Evolutionary conservation across 1,140 invertebrate species (phyloP).

Genomic region (Aphelinus atriplicis): DNA sequence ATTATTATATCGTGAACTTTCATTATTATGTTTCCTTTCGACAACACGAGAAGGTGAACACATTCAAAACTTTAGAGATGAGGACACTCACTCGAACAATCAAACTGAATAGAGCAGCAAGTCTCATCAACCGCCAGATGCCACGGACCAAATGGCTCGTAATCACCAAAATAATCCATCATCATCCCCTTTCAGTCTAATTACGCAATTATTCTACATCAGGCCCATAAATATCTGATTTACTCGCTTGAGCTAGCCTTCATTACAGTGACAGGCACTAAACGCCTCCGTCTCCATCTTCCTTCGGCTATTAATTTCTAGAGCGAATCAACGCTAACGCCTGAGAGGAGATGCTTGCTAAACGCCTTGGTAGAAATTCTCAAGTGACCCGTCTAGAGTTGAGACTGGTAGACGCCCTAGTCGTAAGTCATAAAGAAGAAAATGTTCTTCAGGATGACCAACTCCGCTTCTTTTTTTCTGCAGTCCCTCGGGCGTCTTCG

Average conservation of each 20-base stretch:
- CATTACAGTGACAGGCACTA: background rate
- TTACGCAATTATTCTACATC: too few relatives aligned
- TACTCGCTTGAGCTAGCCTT: background rate
- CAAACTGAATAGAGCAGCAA: too few relatives aligned
- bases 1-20: too few relatives aligned
- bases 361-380: conserved; percentile 15
- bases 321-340: conserved; percentile 6
- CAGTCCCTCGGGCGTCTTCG: background rate
- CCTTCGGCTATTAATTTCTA: conserved; percentile 27
- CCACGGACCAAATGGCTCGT: too few relatives aligned
- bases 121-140: too few relatives aligned
- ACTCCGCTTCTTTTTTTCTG: background rate
- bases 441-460: background rate
- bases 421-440: background rate
- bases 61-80: too few relatives aligned
- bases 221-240: too few relatives aligned
- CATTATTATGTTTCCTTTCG: too few relatives aligned
- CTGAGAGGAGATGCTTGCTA: conserved; percentile 1
- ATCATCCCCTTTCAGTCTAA: too few relatives aligned
- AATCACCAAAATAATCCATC: too few relatives aligned
- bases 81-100: too few relatives aligned
- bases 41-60: too few relatives aligned
- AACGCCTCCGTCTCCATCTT: background rate
- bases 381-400: background rate
- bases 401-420: background rate